phyloP scores from a whole-genome alignment of 2,888 invertebrate species.

The Tholera decimalis region DNA sequence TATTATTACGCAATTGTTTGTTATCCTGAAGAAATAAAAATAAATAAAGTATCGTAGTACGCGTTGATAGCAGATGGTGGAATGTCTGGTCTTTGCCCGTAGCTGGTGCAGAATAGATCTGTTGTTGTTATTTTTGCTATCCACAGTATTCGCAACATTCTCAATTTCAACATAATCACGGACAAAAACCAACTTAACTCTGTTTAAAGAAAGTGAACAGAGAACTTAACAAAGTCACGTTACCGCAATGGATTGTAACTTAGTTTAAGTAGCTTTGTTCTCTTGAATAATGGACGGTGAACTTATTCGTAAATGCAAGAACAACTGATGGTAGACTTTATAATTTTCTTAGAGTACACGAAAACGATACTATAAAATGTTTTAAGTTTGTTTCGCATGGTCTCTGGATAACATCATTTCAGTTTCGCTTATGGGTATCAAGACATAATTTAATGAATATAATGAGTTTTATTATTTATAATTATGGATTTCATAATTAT shows the following conservation, averaged over 20 bases:
- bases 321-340: neutral
- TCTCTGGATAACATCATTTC: neutral
- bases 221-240: neutral
- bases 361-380: no score
- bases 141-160: no score
- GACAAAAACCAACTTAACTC: neutral
- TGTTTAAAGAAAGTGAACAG: conserved; percentile 4
- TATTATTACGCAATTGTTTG: no score
- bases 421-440: neutral
- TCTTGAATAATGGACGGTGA: conserved; percentile 21
- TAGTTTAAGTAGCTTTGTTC: conserved; percentile 9
- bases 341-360: neutral
- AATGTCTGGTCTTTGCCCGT: no score
- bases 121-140: no score
- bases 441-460: no score
- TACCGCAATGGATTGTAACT: conserved; percentile 26
- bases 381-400: neutral
- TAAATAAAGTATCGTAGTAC: no score
- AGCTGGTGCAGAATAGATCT: no score
- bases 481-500: no score
- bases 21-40: no score
- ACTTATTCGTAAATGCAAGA: conserved; percentile 16
- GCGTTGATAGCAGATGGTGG: no score
- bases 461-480: no score
- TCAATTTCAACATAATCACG: conserved; percentile 1